These are phyloP conservation scores for Carassius gibelio DNA, from an alignment of 2,113 vertebrate species.

Conservation along the genomic window DNA sequence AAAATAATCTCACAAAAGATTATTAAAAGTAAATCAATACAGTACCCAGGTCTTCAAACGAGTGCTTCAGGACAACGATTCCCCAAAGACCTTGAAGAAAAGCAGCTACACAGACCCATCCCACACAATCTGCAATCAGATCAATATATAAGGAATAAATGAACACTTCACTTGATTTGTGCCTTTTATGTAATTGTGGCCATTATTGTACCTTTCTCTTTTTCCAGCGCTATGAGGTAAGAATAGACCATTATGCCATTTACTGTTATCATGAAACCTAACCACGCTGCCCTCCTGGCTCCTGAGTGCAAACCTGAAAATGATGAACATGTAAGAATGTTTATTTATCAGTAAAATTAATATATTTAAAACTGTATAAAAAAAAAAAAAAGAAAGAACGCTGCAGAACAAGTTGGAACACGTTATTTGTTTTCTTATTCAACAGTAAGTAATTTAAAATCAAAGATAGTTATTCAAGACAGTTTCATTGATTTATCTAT, in stretches of 20 bases:
- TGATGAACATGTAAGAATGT: not conserved
- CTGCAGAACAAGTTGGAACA: not conserved
- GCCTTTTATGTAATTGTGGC: not conserved
- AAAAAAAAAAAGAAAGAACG: too few relatives aligned
- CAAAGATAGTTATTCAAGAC: not conserved
- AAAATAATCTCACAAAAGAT: not conserved
- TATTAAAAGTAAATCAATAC: not conserved
- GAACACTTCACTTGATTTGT: not conserved
- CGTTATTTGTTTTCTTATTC: not conserved
- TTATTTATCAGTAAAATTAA: not conserved
- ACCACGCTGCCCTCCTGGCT: not conserved
- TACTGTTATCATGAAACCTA: not conserved
- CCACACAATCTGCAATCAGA: not conserved
- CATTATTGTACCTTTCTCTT: constrained; percentile 14
- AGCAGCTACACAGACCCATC: not conserved
- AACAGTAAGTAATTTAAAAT: not conserved
- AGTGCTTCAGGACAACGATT: constrained; percentile 24
- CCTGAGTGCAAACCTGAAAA: not conserved
- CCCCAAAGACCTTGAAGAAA: constrained; percentile 28
- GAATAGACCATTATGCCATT: not conserved
- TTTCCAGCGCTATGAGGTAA: not conserved
- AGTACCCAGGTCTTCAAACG: constrained; percentile 12
- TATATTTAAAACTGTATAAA: too few relatives aligned
- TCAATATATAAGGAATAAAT: not conserved
- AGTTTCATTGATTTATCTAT: not conserved